A percentile compares a stretch with the other conserved stretches of the same genome.
Conservation (phyloP, 2,797 vertebrate genomes). For the Novumbra hubbsi region DNA sequence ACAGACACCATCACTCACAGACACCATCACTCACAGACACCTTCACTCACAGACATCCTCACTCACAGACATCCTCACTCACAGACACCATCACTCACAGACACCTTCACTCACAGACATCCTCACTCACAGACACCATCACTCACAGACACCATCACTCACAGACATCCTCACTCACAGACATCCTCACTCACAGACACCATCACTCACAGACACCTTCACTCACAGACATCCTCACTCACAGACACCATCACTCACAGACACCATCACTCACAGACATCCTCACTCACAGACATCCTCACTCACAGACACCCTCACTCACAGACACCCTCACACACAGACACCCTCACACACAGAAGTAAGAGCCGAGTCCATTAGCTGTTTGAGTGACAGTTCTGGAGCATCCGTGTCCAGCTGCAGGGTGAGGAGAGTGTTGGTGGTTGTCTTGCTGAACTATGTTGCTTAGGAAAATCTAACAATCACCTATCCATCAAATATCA, state of each 20-base stretch:
- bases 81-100: background rate
- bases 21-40: conserved; percentile 13
- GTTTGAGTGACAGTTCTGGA: conserved; percentile 8
- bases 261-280: background rate
- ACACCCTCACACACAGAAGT: background rate
- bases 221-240: background rate
- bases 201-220: conserved; percentile 9
- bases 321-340: conserved; percentile 2
- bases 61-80: background rate
- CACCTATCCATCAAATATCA: conserved; percentile 2
- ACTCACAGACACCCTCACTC: conserved; percentile 15
- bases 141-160: conserved; percentile 1
- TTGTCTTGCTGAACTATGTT: background rate
- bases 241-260: background rate
- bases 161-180: background rate
- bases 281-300: background rate
- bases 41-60: background rate
- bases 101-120: background rate
- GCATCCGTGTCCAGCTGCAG: background rate
- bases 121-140: conserved; percentile 14
- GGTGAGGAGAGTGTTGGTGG: background rate
- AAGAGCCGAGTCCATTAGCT: background rate
- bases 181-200: conserved; percentile 8
- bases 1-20: conserved; percentile 6
- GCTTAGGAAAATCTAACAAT: background rate